phyloP scores from a whole-genome alignment of 2,797 vertebrate genomes.

The Eutrigla gurnardus region DNA sequence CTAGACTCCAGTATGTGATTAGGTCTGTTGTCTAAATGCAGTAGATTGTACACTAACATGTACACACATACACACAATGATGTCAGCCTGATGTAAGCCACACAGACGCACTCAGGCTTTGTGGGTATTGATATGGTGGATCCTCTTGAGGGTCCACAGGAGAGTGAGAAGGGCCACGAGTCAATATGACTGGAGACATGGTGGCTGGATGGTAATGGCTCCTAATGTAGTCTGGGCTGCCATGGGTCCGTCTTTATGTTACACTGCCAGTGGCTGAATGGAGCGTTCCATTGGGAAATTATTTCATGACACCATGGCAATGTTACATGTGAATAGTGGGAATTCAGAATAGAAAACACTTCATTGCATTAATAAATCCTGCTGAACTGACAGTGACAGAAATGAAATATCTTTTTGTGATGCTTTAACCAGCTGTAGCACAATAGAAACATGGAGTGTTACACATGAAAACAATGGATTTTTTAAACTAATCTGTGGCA shows the following conservation, averaged over 20 bases:
- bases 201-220: conserved; percentile 68
- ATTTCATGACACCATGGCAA: conserved; percentile 15
- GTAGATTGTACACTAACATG: conserved; percentile 2
- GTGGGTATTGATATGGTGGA: conserved; percentile 63
- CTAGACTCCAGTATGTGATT: conserved; percentile 9
- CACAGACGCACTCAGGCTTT: conserved; percentile 28
- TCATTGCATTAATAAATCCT: conserved; percentile 6
- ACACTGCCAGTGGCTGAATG: conserved; percentile 3
- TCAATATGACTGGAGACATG: conserved; percentile 72
- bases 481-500: too few species aligned
- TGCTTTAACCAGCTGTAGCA: neutral
- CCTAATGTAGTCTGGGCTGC: conserved; percentile 44
- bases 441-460: neutral
- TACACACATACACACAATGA: conserved; percentile 8
- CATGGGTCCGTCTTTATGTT: conserved; percentile 39
- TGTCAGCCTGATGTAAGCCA: conserved; percentile 10
- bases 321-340: neutral
- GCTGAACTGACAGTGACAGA: conserved; percentile 1
- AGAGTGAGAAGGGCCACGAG: conserved; percentile 51
- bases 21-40: conserved; percentile 25
- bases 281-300: conserved; percentile 26
- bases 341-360: neutral
- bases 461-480: neutral
- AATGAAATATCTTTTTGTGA: neutral
- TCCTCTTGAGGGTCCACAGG: conserved; percentile 44